Evolutionary conservation across 2,888 invertebrate genomes (phyloP).

Genomic region (Callyntrura guangdongensis): DNA sequence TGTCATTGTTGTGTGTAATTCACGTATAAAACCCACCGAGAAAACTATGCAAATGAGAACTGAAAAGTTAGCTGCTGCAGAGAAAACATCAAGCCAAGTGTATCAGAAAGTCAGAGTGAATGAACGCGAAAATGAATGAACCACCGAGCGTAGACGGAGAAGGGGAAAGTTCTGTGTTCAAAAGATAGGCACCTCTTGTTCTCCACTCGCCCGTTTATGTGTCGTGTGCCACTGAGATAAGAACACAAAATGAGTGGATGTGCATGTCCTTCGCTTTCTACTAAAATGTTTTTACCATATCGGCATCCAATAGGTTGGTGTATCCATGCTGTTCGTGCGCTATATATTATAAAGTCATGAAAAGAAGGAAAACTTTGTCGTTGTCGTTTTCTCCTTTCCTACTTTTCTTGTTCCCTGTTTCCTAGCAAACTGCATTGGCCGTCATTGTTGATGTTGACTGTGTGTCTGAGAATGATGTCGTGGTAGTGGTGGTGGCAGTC

Average conservation of each 20-base stretch:
- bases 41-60: slow-evolving; percentile 30
- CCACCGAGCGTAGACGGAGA: slow-evolving; percentile 6
- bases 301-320: neutral
- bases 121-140: slow-evolving; percentile 17
- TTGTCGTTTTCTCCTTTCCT: slow-evolving; percentile 62
- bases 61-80: neutral
- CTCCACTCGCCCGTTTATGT: slow-evolving; percentile 78
- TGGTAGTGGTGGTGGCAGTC: slow-evolving; percentile 10
- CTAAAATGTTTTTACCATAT: neutral
- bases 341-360: neutral
- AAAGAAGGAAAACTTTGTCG: slow-evolving; percentile 43
- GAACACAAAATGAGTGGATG: slow-evolving; percentile 79
- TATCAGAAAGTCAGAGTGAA: slow-evolving; percentile 11
- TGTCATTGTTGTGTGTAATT: no score
- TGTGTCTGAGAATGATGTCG: neutral
- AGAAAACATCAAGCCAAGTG: neutral
- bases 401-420: slow-evolving; percentile 12
- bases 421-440: slow-evolving; percentile 25
- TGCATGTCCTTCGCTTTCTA: neutral
- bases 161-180: slow-evolving; percentile 78
- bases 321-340: neutral
- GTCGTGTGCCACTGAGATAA: slow-evolving; percentile 83
- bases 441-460: neutral
- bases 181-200: slow-evolving; percentile 82
- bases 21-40: neutral